Evolutionary conservation across 2,888 invertebrate genomes (phyloP), one percentile per base, ranked within the genome.

Genomic region (Stenodera caucasica): DNA sequence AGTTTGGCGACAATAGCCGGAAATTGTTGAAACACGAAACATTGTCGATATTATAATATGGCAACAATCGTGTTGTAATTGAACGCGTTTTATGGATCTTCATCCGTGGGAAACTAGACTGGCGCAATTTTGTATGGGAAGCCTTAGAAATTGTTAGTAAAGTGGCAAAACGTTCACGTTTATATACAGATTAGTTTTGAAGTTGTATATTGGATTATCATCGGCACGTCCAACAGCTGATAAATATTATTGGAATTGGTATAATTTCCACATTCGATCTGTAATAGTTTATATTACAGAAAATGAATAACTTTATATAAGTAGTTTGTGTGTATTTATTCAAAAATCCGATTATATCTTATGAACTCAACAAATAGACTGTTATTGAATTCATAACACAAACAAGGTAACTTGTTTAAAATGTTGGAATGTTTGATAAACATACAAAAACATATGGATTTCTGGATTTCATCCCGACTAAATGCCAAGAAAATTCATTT

Each of bases 371-470:
- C 75, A 77, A 77, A 77, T 77, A 77, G 74, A 76, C 75, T 72
- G 68, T 49, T 55, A 58, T 61, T 72, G 76, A 75, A 77, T 76
- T 77, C 76, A 75, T 77, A 77, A 75, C 75, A 77, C 76, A 76
- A 76, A 76, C 77, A 76, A 63, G 73, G 61, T 57, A 74, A 70
- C 72, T 72, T 74, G 73, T 75, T 75, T 75, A 72, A 74, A 76
- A 45, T 71, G 72, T 71, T 77, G 78, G 77, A 78, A 78, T 78
- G 78, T 78, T 78, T 78, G 72, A 77, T 78, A 78, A 78, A 78
- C 78, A 78, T 61, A 70, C 71, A 75, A 76, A 76, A 77, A 78
- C 78, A 78, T 77, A 76, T 76, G 77, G 76, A 77, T 75, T 78
- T 77, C 78, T 78, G 77, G 77, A 76, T 76, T 72, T 76, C 76